phyloP scores from a whole-genome alignment of 92 coral and sea anemone genomes.

The Parazoanthus swiftii region DNA sequence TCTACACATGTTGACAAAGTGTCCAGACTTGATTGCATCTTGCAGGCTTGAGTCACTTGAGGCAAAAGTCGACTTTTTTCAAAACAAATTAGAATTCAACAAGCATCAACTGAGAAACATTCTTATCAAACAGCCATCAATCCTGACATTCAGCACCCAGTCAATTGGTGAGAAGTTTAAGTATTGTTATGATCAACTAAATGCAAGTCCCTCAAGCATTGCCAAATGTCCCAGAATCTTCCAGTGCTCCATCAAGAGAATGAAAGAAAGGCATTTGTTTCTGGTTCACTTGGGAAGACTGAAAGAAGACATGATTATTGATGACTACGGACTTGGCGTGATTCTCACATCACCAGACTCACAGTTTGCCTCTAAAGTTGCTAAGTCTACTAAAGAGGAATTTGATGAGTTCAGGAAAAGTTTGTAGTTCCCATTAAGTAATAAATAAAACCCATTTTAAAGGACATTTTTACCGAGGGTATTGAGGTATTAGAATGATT shows the following conservation, averaged over 20 bases:
- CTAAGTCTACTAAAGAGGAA: conserved; percentile 63
- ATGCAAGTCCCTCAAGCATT: conserved; percentile 78
- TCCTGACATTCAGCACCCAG: conserved; percentile 80
- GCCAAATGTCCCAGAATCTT: conserved; percentile 92
- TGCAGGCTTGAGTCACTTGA: conserved; percentile 65
- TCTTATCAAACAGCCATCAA: conserved; percentile 88
- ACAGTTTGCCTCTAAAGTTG: conserved; percentile 80
- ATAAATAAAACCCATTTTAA: no score
- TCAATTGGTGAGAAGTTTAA: conserved; percentile 74
- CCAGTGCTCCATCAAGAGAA: conserved; percentile 87
- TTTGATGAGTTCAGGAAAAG: conserved; percentile 62
- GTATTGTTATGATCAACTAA: conserved; percentile 74
- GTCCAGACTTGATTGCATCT: conserved; percentile 83
- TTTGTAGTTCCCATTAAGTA: conserved; percentile 13
- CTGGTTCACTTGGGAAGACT: conserved; percentile 71
- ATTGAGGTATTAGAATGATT: no score
- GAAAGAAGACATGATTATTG: conserved; percentile 67
- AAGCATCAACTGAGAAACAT: conserved; percentile 84
- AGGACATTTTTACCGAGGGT: no score
- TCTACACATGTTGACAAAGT: conserved; percentile 83
- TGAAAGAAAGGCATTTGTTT: conserved; percentile 79
- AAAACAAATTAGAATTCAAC: conserved; percentile 82
- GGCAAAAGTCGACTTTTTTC: conserved; percentile 68
- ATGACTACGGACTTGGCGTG: conserved; percentile 89
- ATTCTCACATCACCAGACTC: conserved; percentile 78